Evolutionary conservation across 2,797 vertebrate genomes (phyloP), one percentile per base, ranked within the genome.

Genomic region (Mormyrops attenuatus): DNA sequence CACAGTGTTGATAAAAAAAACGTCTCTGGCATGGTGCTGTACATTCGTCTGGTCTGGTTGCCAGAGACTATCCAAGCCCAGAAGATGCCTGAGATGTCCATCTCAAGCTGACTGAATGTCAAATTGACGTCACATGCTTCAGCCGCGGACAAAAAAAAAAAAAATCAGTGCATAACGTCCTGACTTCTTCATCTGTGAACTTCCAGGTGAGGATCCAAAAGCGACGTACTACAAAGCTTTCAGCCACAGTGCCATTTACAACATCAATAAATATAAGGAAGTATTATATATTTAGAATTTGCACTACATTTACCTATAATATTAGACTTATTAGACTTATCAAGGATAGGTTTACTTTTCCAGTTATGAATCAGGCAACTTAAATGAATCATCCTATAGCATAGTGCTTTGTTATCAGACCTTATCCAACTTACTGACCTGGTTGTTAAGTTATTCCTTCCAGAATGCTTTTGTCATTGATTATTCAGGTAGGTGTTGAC

Each of bases 71-170:
- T 84, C 88, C 44, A 50, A 88, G 57, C 87, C 88, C 26, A 55
- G 88, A 91, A 90, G 80, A 88, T 57, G 77, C 63, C 47, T 44
- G n/a, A 90, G 69, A 53, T 49, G 49, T 90, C 89, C 89, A 52
- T 88, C 73, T 82, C n/a, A 85, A 60, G 82, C 87, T 82, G 77
- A 47, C 7, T 9, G 38, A 44, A 47, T 20, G 69, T 77, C 30
- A 3, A 41, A 38, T 20, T 84, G 80, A 49, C 20, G 11, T 84
- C 80, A 84, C 38, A 44, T 84, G 47, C 47, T 47, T 52, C 5
- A 52, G 49, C 4, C 82, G 3, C 22, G 4, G 41, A 49, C 17
- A n/a, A 11, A 92, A 91, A 66, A 30, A 30, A 88, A 85, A 66
- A 90, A 87, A 85, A 49, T 69, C 57, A 89, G 5, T 86, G 60